Percentiles rank a stretch among this genome's conserved stretches.
Conservation (phyloP, 2,113 vertebrate genomes). For the Podilymbus podiceps region DNA sequence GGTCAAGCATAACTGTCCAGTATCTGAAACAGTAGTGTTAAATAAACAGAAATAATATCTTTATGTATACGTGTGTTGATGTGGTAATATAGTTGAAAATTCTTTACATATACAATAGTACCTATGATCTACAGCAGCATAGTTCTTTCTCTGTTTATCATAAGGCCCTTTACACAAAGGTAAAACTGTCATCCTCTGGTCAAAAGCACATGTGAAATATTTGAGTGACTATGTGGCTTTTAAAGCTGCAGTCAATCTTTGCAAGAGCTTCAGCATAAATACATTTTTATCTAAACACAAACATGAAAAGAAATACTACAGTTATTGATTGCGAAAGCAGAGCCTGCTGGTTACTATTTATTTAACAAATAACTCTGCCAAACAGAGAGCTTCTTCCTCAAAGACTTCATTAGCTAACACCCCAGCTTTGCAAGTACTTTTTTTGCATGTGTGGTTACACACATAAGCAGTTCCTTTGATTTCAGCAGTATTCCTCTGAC, state of each 20-base stretch:
- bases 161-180: neutral
- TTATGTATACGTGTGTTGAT: neutral
- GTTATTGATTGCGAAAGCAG: neutral
- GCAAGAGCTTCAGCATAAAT: neutral
- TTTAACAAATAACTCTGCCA: conserved; percentile 20
- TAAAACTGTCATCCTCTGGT: neutral
- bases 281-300: conserved; percentile 30
- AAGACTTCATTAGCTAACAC: conserved; percentile 33
- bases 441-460: neutral
- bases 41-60: neutral
- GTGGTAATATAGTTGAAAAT: neutral
- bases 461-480: neutral
- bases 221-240: neutral
- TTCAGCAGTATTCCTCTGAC: neutral
- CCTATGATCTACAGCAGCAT: neutral
- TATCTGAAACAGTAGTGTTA: neutral
- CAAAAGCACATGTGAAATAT: conserved; percentile 9
- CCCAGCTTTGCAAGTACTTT: neutral
- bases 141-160: neutral
- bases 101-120: neutral
- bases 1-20: neutral
- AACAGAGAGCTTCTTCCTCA: conserved; percentile 21
- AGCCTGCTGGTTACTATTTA: neutral
- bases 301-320: neutral
- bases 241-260: neutral